Evolutionary conservation across 2,888 invertebrate species (phyloP), one percentile per base, ranked within the genome.

Genomic region (Thereva nobilitata): DNA sequence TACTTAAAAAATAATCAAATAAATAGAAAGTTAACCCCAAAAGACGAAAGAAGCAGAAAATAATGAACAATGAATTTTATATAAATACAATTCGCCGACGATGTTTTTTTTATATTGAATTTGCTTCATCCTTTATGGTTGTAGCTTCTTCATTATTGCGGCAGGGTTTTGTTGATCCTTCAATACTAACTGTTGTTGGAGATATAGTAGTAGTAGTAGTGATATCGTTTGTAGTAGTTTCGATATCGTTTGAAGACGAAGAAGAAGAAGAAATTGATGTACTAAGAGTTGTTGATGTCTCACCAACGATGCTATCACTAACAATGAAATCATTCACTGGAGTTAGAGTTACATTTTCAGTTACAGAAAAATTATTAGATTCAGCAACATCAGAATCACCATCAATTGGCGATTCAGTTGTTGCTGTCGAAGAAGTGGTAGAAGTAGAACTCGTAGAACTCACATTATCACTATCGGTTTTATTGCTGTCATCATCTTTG

Each of bases 401-500:
- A 50, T 23, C 23, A 12, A 61, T 12, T 12, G 49, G 42, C 38
- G 68, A 38, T 47, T 71, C 73, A 66, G 41, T 38, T 59, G 6
- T 6, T 10, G 38, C 52, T 49, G 66, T 55, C 44, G 44, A 56
- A 44, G 59, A 59, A 68, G 54, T n/a, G 64, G 35, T 23, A 23
- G 23, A 23, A 23, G 23, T 2, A 23, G 4, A 49, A 68, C 54
- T 70, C 67, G 52, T 72, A 64, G 61, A 59, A 70, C 67, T 71
- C 71, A 9, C 72, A 57, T 23, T 70, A 75, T 72, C 45, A 40
- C 34, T 54, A 55, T 55, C 61, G 42, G 67, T 67, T 59, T 82
- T 82, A 54, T 84, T 65, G 55, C 55, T 83, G 52, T 86, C 84
- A 52, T 85, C 85, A 37, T 86, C 85, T 56, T 85, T 85, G 59